A percentile compares a stretch with the other conserved stretches of the same genome.
Evolutionary conservation across 2,797 vertebrate genomes (phyloP).

Genomic region (Mormyrops attenuatus): DNA sequence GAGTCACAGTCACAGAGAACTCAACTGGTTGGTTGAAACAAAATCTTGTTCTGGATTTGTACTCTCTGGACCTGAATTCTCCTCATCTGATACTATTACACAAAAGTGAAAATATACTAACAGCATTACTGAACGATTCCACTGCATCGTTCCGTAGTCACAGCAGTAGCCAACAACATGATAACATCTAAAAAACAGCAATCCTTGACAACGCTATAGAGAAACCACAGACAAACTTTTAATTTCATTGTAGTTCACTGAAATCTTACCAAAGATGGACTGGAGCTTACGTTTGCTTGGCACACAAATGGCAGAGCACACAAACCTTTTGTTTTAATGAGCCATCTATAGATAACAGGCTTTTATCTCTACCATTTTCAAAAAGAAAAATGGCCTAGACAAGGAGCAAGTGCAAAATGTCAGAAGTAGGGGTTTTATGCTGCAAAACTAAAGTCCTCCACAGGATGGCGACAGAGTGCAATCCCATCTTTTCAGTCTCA

Average conservation of each 20-base stretch:
- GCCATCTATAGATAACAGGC: neutral
- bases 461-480: neutral
- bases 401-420: neutral
- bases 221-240: neutral
- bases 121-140: neutral
- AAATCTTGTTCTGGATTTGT: neutral
- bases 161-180: neutral
- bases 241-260: neutral
- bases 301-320: neutral
- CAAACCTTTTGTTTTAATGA: neutral
- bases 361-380: neutral
- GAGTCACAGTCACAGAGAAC: too few relatives aligned
- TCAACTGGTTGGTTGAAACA: neutral
- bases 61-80: neutral
- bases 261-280: neutral
- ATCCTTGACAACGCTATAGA: neutral
- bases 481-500: neutral
- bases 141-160: neutral
- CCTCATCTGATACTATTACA: neutral
- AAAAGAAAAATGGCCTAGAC: neutral
- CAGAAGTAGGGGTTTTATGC: neutral
- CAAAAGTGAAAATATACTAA: neutral
- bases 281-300: neutral
- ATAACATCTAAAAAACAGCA: neutral
- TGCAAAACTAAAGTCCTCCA: neutral